Percentiles rank a stretch among this genome's conserved stretches.
phyloP scores from a whole-genome alignment of 2,888 invertebrate genomes.

The Eurytoma californica region DNA sequence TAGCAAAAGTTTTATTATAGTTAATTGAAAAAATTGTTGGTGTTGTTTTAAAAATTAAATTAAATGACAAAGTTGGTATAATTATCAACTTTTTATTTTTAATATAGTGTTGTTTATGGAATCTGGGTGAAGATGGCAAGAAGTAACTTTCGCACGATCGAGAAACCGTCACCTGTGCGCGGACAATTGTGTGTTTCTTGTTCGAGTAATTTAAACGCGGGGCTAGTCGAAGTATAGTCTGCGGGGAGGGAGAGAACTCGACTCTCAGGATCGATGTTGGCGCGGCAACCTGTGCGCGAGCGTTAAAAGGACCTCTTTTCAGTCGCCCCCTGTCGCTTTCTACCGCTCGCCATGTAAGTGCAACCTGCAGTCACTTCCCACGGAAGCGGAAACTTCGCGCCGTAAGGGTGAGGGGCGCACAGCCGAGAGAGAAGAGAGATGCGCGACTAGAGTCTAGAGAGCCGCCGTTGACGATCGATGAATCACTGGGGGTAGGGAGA shows the following conservation, averaged over 20 bases:
- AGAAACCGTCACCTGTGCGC: conserved; percentile 58
- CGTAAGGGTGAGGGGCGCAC: neutral
- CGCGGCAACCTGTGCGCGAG: conserved; percentile 49
- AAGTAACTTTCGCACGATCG: conserved; percentile 72
- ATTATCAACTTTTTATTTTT: too few relatives aligned
- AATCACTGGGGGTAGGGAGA: neutral
- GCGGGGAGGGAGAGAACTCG: conserved; percentile 53
- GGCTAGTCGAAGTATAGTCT: conserved; percentile 60
- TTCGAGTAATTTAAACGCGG: neutral
- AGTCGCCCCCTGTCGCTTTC: conserved; percentile 38
- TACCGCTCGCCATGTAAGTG: conserved; percentile 60
- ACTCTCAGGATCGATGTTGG: conserved; percentile 22
- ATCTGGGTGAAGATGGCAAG: conserved; percentile 56
- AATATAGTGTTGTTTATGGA: too few relatives aligned
- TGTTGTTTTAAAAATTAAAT: too few relatives aligned
- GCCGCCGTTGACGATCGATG: conserved; percentile 29
- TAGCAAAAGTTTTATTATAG: too few relatives aligned
- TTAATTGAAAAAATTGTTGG: too few relatives aligned
- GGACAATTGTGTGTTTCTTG: conserved; percentile 42
- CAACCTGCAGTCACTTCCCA: conserved; percentile 71
- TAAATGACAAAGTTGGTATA: too few relatives aligned
- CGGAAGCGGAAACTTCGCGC: conserved; percentile 67
- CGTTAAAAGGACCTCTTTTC: conserved; percentile 27
- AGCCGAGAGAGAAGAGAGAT: conserved; percentile 1
- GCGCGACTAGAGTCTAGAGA: conserved; percentile 2